Base-by-base conservation (phyloP, 2,888 invertebrate genomes). In the Hofmannophila pseudospretella region DNA sequence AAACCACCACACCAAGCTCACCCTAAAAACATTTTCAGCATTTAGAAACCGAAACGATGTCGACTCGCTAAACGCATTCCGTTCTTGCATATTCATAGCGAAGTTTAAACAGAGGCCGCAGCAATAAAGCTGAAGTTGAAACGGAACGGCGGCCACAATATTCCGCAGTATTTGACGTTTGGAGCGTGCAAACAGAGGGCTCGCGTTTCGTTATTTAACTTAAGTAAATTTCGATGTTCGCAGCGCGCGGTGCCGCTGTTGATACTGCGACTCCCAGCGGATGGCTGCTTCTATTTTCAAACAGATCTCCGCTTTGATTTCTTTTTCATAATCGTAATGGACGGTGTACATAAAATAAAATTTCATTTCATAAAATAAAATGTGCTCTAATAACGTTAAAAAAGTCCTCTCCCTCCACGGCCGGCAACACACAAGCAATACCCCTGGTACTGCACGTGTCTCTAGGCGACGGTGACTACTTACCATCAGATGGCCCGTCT, bases 151-250 rank as follows among this genome's bases (percentile, higher is more conserved):
- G 58, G 56, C 59, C 57, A 54, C 64, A 55, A 60, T 62, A 64
- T 54, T 56, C 60, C 56, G 58, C 59, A 61, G 59, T 81, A 71
- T 79, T 81, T 80, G 82, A 69, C 74, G 72, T 73, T 62, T 55
- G 23, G 54, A 46, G 48, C 16, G 16, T 41, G 77, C 77, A 85
- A 85, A 86, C 75, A 85, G 80, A 74, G 81, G 82, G 80, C 75
- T 77, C 73, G 76, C 76, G 72, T 75, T 81, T 78, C 75, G 78
- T 79, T 84, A 80, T 84, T 80, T 79, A 82, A 81, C 81, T 79
- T 85, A 85, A 86, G 85, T 86, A 86, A 85, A 85, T 86, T 86
- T 82, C 82, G 72, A 79, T 86, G 84, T 86, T 80, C 76, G 67
- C 72, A 58, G 54, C 58, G 58, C 62, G 55, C 59, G n/a, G n/a